Evolutionary conservation across 2,888 invertebrate genomes (phyloP), one percentile per base, ranked within the genome.

Genomic region (Drosophila quasianomalipes): DNA sequence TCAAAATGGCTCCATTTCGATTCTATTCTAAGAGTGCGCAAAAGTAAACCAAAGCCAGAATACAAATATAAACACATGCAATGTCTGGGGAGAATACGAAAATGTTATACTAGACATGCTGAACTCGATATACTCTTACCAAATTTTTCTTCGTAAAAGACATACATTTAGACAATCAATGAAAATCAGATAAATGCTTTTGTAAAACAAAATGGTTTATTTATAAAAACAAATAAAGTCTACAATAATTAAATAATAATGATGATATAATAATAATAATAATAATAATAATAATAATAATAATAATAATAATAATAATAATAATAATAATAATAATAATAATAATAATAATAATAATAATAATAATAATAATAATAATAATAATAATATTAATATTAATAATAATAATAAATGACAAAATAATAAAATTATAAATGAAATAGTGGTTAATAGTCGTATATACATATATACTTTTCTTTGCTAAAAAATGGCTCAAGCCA

Each of bases 1-100:
- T 59, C 67, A 65, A 81, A 90, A 89, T 85, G 75, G 89, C 88
- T 85, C 85, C 84, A 85, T 87, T 70, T 75, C 85, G 78, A 69
- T 61, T 78, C 53, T 35, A 9, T 57, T 77, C 41, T 12, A 10
- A 54, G 55, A 28, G 16, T 6, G 10, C 16, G 39, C 53, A 16
- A 61, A 65, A 65, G 60, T 37, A 77, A 68, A 69, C 66, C 76
- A 76, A 72, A 72, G 22, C 66, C 72, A 64, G 61, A 69, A 37
- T 52, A 35, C 58, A 58, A 72, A 64, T 63, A 76, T 72, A 90
- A 90, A 79, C 74, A 86, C 78, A 86, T 85, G 77, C 86, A 86
- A 60, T 51, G 16, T 31, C 49, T 39, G 28, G 9, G 53, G 44
- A 73, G 16, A 54, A n/a, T 6, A 26, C 10, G 9, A 37, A 44